Evolutionary conservation across 1,140 invertebrate genomes (phyloP).

Genomic region (Anoplolepis gracilipes): DNA sequence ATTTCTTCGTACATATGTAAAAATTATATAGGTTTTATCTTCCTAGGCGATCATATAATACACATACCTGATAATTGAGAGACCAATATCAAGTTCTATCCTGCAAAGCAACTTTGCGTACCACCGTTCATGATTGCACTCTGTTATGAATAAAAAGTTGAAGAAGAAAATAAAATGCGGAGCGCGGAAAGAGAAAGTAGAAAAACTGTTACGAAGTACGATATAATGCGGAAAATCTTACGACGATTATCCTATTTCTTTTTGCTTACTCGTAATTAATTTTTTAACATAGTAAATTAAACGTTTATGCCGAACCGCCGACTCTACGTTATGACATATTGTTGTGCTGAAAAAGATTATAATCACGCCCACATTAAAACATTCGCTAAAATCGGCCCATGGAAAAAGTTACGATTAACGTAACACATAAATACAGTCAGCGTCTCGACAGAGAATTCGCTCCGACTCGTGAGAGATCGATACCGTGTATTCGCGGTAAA

Average conservation of each 20-base stretch:
- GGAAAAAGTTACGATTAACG: constrained; percentile 21
- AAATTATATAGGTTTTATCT: not conserved
- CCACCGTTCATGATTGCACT: not conserved
- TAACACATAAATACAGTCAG: not conserved
- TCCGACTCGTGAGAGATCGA: constrained; percentile 38
- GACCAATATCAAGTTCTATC: not conserved
- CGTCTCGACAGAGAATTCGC: not conserved
- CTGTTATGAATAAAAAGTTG: constrained; percentile 8
- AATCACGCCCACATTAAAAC: not conserved
- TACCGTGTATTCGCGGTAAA: constrained; percentile 26
- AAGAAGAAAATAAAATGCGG: constrained; percentile 5
- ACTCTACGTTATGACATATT: too few relatives aligned
- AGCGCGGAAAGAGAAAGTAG: not conserved
- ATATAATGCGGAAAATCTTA: not conserved
- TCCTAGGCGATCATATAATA: not conserved
- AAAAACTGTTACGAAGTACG: constrained; percentile 22
- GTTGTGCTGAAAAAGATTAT: not conserved
- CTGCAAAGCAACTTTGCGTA: not conserved
- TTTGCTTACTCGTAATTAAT: constrained; percentile 16
- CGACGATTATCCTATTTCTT: not conserved
- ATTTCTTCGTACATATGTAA: too few relatives aligned
- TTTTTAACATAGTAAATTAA: constrained; percentile 28
- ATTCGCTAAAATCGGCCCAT: not conserved
- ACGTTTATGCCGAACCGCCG: not conserved
- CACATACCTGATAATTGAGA: not conserved